phyloP scores from a whole-genome alignment of 2,888 invertebrate species.

The Chromoteleia sp. region DNA sequence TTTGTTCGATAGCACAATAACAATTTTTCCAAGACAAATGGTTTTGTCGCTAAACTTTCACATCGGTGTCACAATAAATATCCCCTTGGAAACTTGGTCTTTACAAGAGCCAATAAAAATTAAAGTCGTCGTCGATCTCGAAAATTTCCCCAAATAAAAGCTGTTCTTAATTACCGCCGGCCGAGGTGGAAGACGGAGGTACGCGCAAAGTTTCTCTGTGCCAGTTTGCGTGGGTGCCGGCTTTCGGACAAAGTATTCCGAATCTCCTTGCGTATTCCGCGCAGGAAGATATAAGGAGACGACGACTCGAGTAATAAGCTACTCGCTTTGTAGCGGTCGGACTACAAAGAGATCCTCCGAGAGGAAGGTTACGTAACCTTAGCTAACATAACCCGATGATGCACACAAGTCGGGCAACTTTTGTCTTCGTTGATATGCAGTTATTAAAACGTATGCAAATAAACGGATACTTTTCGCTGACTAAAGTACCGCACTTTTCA shows the following conservation, averaged over 20 bases:
- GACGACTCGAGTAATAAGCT: slow-evolving; percentile 56
- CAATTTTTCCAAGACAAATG: slow-evolving; percentile 46
- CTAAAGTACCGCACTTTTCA: too few relatives aligned
- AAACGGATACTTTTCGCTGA: neutral
- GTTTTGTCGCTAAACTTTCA: slow-evolving; percentile 46
- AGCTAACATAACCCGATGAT: slow-evolving; percentile 44
- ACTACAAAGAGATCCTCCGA: slow-evolving; percentile 60
- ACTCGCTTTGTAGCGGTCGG: slow-evolving; percentile 42
- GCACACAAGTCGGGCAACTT: slow-evolving; percentile 42
- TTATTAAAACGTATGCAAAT: slow-evolving; percentile 51
- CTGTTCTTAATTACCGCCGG: slow-evolving; percentile 49
- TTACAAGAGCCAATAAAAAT: slow-evolving; percentile 46
- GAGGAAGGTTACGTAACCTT: slow-evolving; percentile 57
- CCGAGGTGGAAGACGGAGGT: slow-evolving; percentile 30
- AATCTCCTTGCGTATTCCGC: slow-evolving; percentile 53
- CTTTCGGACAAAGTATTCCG: slow-evolving; percentile 55
- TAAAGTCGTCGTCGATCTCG: slow-evolving; percentile 36
- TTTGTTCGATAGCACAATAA: slow-evolving; percentile 12
- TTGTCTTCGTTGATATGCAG: slow-evolving; percentile 45
- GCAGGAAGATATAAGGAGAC: slow-evolving; percentile 52
- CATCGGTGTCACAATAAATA: slow-evolving; percentile 44
- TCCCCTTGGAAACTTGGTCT: slow-evolving; percentile 22
- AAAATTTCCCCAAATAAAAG: slow-evolving; percentile 60
- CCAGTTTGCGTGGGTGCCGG: slow-evolving; percentile 57
- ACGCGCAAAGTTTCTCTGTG: slow-evolving; percentile 39